Base-by-base conservation (phyloP, 2,113 vertebrate genomes). In the Micromys minutus region DNA sequence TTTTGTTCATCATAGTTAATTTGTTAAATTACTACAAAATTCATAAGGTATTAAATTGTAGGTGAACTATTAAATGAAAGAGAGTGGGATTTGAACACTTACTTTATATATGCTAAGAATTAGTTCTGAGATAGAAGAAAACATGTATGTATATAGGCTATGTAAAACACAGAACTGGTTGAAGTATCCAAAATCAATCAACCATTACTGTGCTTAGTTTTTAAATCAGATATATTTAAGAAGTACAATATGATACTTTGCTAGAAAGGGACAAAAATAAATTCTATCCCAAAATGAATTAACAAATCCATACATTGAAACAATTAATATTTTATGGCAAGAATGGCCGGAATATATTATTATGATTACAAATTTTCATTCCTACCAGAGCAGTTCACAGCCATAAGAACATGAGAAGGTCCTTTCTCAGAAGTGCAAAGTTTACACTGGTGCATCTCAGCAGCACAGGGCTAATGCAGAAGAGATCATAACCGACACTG, bases 1-100 rank as follows among this genome's bases (percentile, higher is more conserved):
- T 93, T 67, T 95, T 84, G 3, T 77, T 81, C 88, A 17, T 86
- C 31, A 83, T 11, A 91, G 17, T 59, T 95, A 84, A 47, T 59
- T 45, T 90, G 3, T 57, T 79, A 34, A 90, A 91, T 84, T 87
- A 34, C 29, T 91, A 15, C 4, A 7, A 72, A 47, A 55, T 26
- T 8, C 19, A 79, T 15, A 39, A 67, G 89, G 4, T 87, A 39
- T 90, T 87, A 71, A 83, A n/a, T 65, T 71, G 4, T 52, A 69
- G 45, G 24, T 67, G 7, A 65, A 10, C 39, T 87, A 69, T 67
- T 71, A 80, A n/a, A 50, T 9, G 0, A 45, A 71, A 89, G 47
- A 91, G 7, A 61, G 17, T 91, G 19, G 47, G 39, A 71, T 59
- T 93, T 83, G 1, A n/a, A n/a, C 9, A 89, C 24, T 83, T 19